phyloP scores from a whole-genome alignment of 1,140 invertebrate genomes.

The Maconellicoccus hirsutus region DNA sequence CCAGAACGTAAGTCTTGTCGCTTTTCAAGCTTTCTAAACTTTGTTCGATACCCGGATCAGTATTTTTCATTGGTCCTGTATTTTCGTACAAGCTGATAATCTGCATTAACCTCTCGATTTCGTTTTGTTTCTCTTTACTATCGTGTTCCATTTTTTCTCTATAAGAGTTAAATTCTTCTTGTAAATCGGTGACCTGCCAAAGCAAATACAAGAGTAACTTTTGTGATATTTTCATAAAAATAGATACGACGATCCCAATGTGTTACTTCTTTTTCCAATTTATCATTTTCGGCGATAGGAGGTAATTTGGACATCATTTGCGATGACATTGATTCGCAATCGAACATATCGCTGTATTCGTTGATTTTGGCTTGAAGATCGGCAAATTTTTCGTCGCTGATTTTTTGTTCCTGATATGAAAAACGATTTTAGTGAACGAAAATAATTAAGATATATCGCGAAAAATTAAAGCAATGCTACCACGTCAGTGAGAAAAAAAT shows the following conservation, averaged over 20 bases:
- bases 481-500: not conserved
- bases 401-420: constrained; percentile 48
- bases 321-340: constrained; percentile 36
- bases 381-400: constrained; percentile 61
- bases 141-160: constrained; percentile 13
- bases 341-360: constrained; percentile 67
- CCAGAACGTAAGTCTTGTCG: constrained; percentile 11
- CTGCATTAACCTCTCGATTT: constrained; percentile 13
- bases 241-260: too few species aligned
- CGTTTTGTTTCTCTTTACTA: not conserved
- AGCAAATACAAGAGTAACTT: constrained; percentile 22
- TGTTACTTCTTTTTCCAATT: constrained; percentile 54
- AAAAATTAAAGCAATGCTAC: not conserved
- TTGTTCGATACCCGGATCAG: not conserved
- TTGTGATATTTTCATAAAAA: not conserved
- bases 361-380: constrained; percentile 59
- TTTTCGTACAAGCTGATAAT: constrained; percentile 11
- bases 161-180: constrained; percentile 48
- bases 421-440: not conserved
- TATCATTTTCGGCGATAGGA: constrained; percentile 60
- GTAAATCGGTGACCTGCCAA: constrained; percentile 51
- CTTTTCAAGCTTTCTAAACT: constrained; percentile 11
- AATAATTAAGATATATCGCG: not conserved
- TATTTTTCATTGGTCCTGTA: not conserved
- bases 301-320: constrained; percentile 41